These are phyloP conservation scores for Drepanosiphum platanoidis DNA, from an alignment of 2,888 invertebrate species.

Conservation along the genomic window DNA sequence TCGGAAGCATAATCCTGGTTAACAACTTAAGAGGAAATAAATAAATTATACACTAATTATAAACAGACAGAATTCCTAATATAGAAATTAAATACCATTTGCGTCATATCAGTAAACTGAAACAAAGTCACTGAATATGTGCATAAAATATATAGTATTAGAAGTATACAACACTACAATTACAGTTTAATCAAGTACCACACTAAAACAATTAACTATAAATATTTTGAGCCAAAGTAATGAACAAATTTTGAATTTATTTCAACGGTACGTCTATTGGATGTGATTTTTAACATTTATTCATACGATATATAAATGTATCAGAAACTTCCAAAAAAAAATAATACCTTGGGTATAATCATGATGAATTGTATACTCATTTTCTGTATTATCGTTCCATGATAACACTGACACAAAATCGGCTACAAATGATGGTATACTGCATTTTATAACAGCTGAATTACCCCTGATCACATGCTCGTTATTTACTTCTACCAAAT, in stretches of 20 bases:
- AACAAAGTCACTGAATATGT: neutral
- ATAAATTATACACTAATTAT: neutral
- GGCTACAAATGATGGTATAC: slow-evolving; percentile 87
- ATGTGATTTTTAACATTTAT: slow-evolving; percentile 5
- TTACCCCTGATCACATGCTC: slow-evolving; percentile 90
- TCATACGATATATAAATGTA: neutral
- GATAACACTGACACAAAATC: slow-evolving; percentile 90
- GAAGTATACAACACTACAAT: too few species aligned
- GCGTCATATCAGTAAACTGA: neutral
- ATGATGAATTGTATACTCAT: slow-evolving; percentile 67
- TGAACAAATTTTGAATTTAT: neutral
- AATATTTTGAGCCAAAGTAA: neutral
- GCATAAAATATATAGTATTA: too few species aligned
- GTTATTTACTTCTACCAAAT: slow-evolving; percentile 87
- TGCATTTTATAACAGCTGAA: slow-evolving; percentile 85
- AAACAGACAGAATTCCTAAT: too few species aligned
- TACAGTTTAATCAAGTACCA: neutral
- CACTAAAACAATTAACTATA: neutral
- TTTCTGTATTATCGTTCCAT: slow-evolving; percentile 74
- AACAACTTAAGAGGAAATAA: slow-evolving; percentile 71
- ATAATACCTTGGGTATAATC: slow-evolving; percentile 64
- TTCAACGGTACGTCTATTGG: slow-evolving; percentile 38
- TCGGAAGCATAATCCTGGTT: slow-evolving; percentile 79
- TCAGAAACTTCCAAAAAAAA: neutral
- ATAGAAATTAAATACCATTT: neutral